Percentiles rank a stretch among this genome's conserved stretches.
phyloP scores from a whole-genome alignment of 1,140 invertebrate genomes.

The Atta colombica region DNA sequence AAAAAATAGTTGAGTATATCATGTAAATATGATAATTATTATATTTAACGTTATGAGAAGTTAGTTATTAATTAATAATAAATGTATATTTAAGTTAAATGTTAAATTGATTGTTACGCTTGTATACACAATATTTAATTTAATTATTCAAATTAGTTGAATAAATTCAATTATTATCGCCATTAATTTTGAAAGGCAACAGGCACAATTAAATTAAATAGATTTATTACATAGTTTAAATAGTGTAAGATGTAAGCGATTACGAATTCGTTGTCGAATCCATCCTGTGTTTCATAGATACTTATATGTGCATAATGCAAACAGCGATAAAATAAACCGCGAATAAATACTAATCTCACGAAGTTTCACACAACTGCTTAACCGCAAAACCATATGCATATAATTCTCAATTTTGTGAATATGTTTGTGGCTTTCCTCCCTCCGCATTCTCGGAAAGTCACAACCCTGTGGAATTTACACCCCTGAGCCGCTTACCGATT shows the following conservation, averaged over 20 bases:
- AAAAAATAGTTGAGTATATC: neutral
- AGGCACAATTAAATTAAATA: conserved; percentile 11
- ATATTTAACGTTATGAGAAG: neutral
- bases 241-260: neutral
- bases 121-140: neutral
- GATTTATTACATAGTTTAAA: conserved; percentile 15
- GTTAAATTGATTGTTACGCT: neutral
- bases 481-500: conserved; percentile 67
- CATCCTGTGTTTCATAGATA: neutral
- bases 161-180: neutral
- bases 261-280: neutral
- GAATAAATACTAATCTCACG: conserved; percentile 44
- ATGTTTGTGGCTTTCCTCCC: conserved; percentile 35
- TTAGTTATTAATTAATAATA: neutral
- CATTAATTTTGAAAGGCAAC: neutral
- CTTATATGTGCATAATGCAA: neutral
- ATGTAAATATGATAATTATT: neutral
- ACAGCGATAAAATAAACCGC: conserved; percentile 29
- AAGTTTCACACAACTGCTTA: conserved; percentile 35
- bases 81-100: conserved; percentile 4
- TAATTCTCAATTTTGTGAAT: conserved; percentile 58
- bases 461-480: conserved; percentile 67
- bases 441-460: conserved; percentile 23
- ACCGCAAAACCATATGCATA: conserved; percentile 37
- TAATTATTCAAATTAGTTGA: conserved; percentile 3